Conservation (phyloP, 2,888 invertebrate species). For the Meloe dianella region DNA sequence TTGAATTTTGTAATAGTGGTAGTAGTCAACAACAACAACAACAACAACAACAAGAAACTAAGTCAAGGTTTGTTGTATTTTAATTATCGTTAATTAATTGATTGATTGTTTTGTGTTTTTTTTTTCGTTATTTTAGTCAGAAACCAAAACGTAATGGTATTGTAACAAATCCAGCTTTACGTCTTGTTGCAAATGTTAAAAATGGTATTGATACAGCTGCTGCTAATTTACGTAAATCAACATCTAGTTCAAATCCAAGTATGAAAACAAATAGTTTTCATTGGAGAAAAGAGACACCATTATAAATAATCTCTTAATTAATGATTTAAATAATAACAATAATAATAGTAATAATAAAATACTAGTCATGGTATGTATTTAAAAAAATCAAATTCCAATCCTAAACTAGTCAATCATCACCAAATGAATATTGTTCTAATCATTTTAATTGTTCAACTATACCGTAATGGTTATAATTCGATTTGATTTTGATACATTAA, state of each 20-base stretch:
- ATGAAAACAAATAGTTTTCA: conserved; percentile 80
- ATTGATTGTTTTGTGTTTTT: no score
- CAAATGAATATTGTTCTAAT: no score
- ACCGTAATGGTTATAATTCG: no score
- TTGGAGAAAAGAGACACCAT: conserved; percentile 85
- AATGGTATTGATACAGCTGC: conserved; percentile 73
- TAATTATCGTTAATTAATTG: no score
- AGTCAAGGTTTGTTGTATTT: conserved; percentile 47
- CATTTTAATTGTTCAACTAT: no score
- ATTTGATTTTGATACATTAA: no score
- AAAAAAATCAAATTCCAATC: no score
- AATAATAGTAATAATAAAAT: background rate
- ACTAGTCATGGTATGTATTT: conserved; percentile 38
- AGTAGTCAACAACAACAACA: conserved; percentile 19
- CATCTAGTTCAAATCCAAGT: conserved; percentile 66
- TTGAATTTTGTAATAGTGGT: background rate
- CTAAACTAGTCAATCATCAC: no score
- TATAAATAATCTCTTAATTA: conserved; percentile 51
- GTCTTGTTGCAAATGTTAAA: conserved; percentile 78
- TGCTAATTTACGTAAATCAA: conserved; percentile 67
- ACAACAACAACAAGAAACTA: conserved; percentile 40
- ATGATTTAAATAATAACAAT: background rate
- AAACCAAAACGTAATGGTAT: conserved; percentile 84
- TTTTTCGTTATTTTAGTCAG: no score
- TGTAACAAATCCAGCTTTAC: conserved; percentile 85